A percentile compares a stretch with the other conserved stretches of the same genome.
phyloP scores from a whole-genome alignment of 1,140 invertebrate species.

The Brachionus manjavacas region DNA sequence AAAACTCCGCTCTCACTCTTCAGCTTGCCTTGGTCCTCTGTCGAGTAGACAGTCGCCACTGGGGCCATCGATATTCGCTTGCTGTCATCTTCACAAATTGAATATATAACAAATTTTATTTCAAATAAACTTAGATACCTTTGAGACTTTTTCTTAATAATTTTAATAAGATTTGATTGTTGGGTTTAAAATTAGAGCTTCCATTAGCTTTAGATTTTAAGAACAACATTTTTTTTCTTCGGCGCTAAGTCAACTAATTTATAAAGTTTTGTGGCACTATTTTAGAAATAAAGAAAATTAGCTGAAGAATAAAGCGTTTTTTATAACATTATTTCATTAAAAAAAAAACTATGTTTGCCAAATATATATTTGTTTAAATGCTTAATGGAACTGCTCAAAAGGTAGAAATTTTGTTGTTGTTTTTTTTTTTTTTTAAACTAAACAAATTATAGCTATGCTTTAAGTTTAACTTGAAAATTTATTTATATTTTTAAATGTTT shows the following conservation, averaged over 20 bases:
- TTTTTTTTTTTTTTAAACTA: neutral
- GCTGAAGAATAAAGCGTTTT: neutral
- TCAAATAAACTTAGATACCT: neutral
- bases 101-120: neutral
- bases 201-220: neutral
- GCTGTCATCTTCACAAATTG: neutral
- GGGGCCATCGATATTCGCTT: neutral
- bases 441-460: conserved; percentile 1
- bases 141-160: conserved; percentile 2
- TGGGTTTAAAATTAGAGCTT: conserved; percentile 15
- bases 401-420: conserved; percentile 19
- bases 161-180: conserved; percentile 29
- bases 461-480: neutral
- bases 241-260: neutral
- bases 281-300: neutral
- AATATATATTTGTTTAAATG: neutral
- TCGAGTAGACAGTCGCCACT: neutral
- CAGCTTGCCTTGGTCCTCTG: neutral
- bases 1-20: neutral
- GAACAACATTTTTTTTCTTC: conserved; percentile 14
- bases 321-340: conserved; percentile 35
- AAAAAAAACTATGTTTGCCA: neutral
- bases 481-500: neutral
- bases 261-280: neutral
- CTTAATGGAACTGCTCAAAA: conserved; percentile 28